Percentiles rank a stretch among this genome's conserved stretches.
phyloP scores from a whole-genome alignment of 1,140 invertebrate genomes.

The Leptopilina boulardi region DNA sequence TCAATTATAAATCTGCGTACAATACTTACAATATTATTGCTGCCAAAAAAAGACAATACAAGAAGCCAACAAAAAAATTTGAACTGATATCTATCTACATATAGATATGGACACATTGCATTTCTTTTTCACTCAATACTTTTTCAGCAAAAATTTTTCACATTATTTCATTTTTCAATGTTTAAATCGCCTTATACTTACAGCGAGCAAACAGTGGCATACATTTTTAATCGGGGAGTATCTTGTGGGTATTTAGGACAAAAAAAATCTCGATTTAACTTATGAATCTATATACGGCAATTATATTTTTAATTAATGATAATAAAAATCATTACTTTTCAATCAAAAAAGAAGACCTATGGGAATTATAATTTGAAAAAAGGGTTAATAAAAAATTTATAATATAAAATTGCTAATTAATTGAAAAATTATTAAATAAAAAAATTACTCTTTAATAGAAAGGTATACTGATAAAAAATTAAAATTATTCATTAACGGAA shows the following conservation, averaged over 20 bases:
- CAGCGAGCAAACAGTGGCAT: slow-evolving; percentile 26
- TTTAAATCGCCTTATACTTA: background rate
- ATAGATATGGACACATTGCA: slow-evolving; percentile 8
- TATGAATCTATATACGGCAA: too few relatives aligned
- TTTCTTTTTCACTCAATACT: slow-evolving; percentile 38
- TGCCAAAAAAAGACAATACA: background rate
- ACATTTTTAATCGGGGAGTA: slow-evolving; percentile 25
- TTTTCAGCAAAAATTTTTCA: slow-evolving; percentile 37
- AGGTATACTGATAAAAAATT: too few relatives aligned
- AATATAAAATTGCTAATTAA: too few relatives aligned
- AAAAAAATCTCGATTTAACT: background rate
- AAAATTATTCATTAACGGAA: too few relatives aligned
- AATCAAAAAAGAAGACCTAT: too few relatives aligned
- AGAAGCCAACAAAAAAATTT: slow-evolving; percentile 29
- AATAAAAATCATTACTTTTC: too few relatives aligned
- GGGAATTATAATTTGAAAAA: too few relatives aligned
- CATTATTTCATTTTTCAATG: background rate
- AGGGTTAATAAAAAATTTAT: too few relatives aligned
- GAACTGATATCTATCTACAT: slow-evolving; percentile 17
- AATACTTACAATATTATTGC: slow-evolving; percentile 22
- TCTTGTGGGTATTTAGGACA: slow-evolving; percentile 25
- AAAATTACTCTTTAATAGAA: too few relatives aligned
- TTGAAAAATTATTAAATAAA: too few relatives aligned
- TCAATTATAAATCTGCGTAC: slow-evolving; percentile 33
- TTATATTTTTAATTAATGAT: too few relatives aligned